Percentiles rank a stretch among this genome's conserved stretches.
Conservation (phyloP, 2,113 vertebrate genomes). For the Lepisosteus oculatus region DNA sequence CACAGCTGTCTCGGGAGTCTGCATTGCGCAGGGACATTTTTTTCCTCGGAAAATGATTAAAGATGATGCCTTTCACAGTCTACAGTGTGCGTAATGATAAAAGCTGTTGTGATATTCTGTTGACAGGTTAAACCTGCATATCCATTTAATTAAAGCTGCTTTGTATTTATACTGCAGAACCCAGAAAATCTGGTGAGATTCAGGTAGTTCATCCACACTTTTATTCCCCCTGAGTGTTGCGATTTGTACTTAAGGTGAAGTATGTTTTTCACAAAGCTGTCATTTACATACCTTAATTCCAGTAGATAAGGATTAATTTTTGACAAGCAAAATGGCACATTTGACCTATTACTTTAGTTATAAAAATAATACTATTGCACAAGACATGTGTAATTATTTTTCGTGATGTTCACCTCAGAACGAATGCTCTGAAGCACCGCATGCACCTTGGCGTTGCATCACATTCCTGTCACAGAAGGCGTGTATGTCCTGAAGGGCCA, state of each 20-base stretch:
- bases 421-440: too few relatives aligned
- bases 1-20: conserved; percentile 64
- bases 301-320: conserved; percentile 19
- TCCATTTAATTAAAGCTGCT: conserved; percentile 66
- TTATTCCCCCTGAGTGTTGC: conserved; percentile 41
- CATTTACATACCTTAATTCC: conserved; percentile 29
- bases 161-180: conserved; percentile 44
- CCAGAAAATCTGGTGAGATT: conserved; percentile 52
- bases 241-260: conserved; percentile 28
- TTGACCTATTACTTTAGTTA: conserved; percentile 19
- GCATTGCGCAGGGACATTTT: conserved; percentile 60
- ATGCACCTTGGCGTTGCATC: too few relatives aligned
- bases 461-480: too few relatives aligned
- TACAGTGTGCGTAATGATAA: conserved; percentile 59
- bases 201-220: conserved; percentile 39
- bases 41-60: conserved; percentile 62
- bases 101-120: conserved; percentile 57
- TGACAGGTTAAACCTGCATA: conserved; percentile 69
- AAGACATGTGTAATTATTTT: not conserved
- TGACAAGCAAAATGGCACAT: conserved; percentile 30
- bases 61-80: conserved; percentile 58
- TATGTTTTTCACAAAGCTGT: conserved; percentile 33
- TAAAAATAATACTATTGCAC: not conserved
- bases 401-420: too few relatives aligned
- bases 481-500: too few relatives aligned